Conservation (phyloP, 2,113 vertebrate genomes). For the Pterocles orientalis region DNA sequence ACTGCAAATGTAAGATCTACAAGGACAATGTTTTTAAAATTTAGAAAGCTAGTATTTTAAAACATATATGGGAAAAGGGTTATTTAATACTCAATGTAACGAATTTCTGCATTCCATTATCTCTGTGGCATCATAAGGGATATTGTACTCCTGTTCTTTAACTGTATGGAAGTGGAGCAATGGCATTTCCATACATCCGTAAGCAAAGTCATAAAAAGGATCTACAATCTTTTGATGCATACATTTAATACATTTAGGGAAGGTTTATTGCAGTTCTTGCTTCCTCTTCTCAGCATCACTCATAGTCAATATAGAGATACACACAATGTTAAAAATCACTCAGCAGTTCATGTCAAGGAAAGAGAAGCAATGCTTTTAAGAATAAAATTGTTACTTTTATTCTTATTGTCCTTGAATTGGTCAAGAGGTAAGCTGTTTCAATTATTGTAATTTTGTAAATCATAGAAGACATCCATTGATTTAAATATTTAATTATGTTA, state of each 20-base stretch:
- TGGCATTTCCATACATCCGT: neutral
- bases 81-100: neutral
- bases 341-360: neutral
- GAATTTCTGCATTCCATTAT: constrained; percentile 12
- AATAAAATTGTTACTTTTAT: neutral
- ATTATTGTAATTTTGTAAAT: neutral
- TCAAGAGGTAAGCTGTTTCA: neutral
- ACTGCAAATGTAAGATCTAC: neutral
- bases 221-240: neutral
- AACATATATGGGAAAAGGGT: neutral
- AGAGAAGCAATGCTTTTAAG: neutral
- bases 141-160: neutral
- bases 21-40: constrained; percentile 4
- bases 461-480: neutral
- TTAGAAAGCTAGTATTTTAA: constrained; percentile 8
- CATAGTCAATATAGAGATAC: neutral
- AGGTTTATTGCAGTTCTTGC: neutral
- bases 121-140: neutral
- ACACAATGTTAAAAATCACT: neutral
- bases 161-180: neutral
- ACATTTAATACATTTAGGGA: neutral
- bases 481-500: neutral
- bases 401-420: neutral
- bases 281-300: neutral
- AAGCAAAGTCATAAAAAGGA: neutral